phyloP scores from a whole-genome alignment of 2,888 invertebrate species.

The Parnassius apollo region DNA sequence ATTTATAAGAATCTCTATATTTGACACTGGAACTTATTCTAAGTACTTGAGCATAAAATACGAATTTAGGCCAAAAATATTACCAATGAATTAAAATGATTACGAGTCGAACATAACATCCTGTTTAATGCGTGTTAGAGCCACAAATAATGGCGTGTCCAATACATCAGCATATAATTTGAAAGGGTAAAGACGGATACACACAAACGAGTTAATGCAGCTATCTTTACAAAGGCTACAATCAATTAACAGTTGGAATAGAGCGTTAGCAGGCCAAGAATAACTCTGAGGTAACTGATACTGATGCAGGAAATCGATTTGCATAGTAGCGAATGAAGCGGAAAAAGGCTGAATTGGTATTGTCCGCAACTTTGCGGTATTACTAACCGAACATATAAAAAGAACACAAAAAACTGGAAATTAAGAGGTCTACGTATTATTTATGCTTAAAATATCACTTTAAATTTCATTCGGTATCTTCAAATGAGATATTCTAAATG shows the following conservation, averaged over 20 bases:
- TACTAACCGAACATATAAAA: too few species aligned
- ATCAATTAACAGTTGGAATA: constrained; percentile 43
- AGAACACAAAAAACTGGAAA: too few species aligned
- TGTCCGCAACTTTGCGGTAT: neutral
- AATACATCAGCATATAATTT: constrained; percentile 33
- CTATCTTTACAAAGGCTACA: constrained; percentile 38
- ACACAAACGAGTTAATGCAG: constrained; percentile 45
- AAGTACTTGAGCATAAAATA: too few species aligned
- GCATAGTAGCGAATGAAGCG: constrained; percentile 4
- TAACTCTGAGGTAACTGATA: constrained; percentile 23
- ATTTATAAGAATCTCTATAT: too few species aligned
- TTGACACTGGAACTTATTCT: too few species aligned
- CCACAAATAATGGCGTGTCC: constrained; percentile 27
- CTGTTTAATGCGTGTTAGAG: constrained; percentile 1
- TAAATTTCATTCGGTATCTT: too few species aligned
- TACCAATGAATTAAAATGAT: neutral
- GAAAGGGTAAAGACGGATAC: constrained; percentile 61
- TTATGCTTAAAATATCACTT: too few species aligned
- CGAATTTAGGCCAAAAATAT: too few species aligned
- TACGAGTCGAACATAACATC: neutral
- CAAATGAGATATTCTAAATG: too few species aligned
- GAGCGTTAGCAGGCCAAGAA: constrained; percentile 37
- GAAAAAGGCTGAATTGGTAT: constrained; percentile 6
- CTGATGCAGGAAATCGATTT: constrained; percentile 28
- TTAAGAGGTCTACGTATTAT: too few species aligned